Evolutionary conservation across 2,888 invertebrate species (phyloP), one percentile per base, ranked within the genome.

Genomic region (Petrophora chlorosata): DNA sequence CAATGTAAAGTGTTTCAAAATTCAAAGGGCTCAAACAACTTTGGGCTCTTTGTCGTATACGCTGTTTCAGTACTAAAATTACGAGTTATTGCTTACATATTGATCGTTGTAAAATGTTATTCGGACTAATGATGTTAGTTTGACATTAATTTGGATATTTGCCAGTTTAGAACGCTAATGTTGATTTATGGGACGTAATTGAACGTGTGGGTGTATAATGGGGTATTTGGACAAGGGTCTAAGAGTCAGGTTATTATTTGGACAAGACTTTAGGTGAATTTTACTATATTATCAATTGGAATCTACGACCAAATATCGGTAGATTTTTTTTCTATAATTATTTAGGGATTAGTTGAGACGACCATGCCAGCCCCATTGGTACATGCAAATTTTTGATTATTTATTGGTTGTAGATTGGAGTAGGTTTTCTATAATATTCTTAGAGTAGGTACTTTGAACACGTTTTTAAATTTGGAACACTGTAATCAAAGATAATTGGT

Each of bases 71-170:
- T 8, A 17, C 17, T 19, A 13, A 23, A 23, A 1, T 16, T 4
- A 1, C 15, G 16, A 7, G 56, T 69, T 66, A 67, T 64, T 60
- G 55, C 63, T 60, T 54, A 59, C 61, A 64, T 63, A 62, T 56
- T 56, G 56, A 55, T 40, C 51, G 57, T n/a, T 59, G 55, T 46
- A 43, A 44, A 63, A 59, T 59, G 60, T 64, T 73, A 57, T 61
- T 52, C 55, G 63, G 64, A 73, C 67, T 74, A 73, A 73, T 73
- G 73, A 68, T 61, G 61, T 61, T 61, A 55, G 56, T 61, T 56
- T 55, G 65, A 69, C 67, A 66, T 73, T 67, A 67, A 63, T 73
- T 73, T 70, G 63, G 55, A 32, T 55, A 48, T 41, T 61, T 68
- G 57, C 48, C 43, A 55, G 52, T 51, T 42, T 43, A 48, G 45